Percentiles rank a stretch among this genome's conserved stretches.
These are phyloP conservation scores for Coenobita brevimanus DNA, from an alignment of 1,140 invertebrate species.

Conservation along the genomic window DNA sequence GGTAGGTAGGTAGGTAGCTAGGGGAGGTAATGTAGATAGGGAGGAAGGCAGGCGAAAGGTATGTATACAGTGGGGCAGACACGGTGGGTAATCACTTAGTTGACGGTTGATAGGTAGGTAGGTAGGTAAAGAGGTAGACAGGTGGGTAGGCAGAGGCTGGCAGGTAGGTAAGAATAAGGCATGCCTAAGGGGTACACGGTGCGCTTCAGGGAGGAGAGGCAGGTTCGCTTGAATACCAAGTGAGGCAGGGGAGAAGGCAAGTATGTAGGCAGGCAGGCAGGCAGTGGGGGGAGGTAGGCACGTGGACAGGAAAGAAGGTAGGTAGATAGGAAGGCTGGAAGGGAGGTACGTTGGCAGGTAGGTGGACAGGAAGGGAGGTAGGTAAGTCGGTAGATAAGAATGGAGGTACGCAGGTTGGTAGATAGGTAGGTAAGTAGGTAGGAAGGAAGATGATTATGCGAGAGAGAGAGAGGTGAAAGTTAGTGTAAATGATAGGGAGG, in stretches of 20 bases:
- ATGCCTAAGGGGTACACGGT: constrained; percentile 87
- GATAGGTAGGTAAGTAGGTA: too few species aligned
- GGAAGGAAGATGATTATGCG: too few species aligned
- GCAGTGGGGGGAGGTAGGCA: background rate
- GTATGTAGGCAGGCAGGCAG: background rate
- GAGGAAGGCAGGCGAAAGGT: background rate
- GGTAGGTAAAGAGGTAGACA: background rate
- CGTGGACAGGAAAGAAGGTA: background rate
- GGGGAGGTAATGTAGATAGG: too few species aligned
- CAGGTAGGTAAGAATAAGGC: constrained; percentile 95
- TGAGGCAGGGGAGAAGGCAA: background rate
- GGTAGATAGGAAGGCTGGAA: too few species aligned
- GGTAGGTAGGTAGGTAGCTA: too few species aligned
- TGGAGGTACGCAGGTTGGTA: too few species aligned
- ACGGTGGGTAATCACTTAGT: background rate
- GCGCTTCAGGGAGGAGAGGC: constrained; percentile 76
- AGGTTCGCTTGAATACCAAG: constrained; percentile 19
- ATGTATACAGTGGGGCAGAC: too few species aligned
- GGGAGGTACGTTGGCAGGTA: too few species aligned
- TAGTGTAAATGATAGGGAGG: background rate
- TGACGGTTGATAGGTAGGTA: background rate
- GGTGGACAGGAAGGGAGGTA: too few species aligned
- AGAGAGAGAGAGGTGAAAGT: background rate
- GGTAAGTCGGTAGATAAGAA: too few species aligned
- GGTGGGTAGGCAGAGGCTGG: constrained; percentile 81